A percentile compares a stretch with the other conserved stretches of the same genome.
These are phyloP conservation scores for Gymnarchus niloticus DNA, from an alignment of 2,113 vertebrate species.

Conservation along the genomic window DNA sequence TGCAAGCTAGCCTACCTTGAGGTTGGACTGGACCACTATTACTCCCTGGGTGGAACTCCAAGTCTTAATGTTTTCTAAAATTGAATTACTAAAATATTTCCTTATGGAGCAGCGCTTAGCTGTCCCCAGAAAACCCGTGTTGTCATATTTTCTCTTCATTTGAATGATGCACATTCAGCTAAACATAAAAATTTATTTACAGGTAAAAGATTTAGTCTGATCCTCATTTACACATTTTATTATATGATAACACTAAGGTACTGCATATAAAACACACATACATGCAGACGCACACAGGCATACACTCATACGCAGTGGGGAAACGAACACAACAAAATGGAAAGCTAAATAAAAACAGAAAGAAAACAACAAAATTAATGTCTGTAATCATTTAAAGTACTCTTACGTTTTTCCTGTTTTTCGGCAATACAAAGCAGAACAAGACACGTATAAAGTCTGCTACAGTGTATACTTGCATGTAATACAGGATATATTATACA, in stretches of 20 bases:
- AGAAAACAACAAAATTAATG: slow-evolving; percentile 37
- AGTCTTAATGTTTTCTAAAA: no score
- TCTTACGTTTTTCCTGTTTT: slow-evolving; percentile 42
- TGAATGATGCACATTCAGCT: slow-evolving; percentile 13
- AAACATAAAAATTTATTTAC: slow-evolving; percentile 52
- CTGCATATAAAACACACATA: slow-evolving; percentile 26
- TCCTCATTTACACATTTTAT: slow-evolving; percentile 43
- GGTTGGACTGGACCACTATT: neutral
- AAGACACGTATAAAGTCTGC: slow-evolving; percentile 45
- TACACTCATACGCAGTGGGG: slow-evolving; percentile 15
- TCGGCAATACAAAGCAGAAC: slow-evolving; percentile 48
- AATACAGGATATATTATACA: slow-evolving; percentile 42
- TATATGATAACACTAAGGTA: slow-evolving; percentile 27
- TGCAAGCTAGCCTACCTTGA: neutral
- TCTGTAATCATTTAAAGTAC: slow-evolving; percentile 41
- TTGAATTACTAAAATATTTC: neutral
- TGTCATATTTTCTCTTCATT: neutral
- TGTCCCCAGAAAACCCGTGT: neutral
- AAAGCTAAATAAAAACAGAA: slow-evolving; percentile 36
- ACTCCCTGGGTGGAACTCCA: neutral
- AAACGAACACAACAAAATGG: slow-evolving; percentile 20
- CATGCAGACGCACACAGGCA: slow-evolving; percentile 33
- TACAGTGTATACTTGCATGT: slow-evolving; percentile 45
- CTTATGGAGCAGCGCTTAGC: neutral
- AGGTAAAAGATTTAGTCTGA: slow-evolving; percentile 44